Percentiles rank a stretch among this genome's conserved stretches.
Evolutionary conservation across 2,888 invertebrate genomes (phyloP).

Genomic region (Phlogophora meticulosa): DNA sequence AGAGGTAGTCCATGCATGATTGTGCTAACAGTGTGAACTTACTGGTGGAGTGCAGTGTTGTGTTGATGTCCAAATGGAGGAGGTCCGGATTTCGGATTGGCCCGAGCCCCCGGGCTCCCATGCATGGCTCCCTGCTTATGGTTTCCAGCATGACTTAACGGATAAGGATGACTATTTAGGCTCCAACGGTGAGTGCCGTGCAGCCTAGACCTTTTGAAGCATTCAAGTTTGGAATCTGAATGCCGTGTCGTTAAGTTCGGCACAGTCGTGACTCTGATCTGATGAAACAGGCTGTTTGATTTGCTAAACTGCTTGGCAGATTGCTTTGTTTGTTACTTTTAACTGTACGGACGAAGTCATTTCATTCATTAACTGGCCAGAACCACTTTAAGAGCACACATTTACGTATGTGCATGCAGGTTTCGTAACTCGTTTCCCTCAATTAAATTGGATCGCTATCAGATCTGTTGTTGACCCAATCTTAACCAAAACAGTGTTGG

Average conservation of each 20-base stretch:
- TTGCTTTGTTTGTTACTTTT: slow-evolving; percentile 68
- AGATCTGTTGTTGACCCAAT: slow-evolving; percentile 61
- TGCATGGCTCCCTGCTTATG: slow-evolving; percentile 95
- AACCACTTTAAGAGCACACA: slow-evolving; percentile 34
- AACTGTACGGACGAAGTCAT: slow-evolving; percentile 59
- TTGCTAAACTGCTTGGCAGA: slow-evolving; percentile 69
- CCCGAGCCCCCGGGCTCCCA: slow-evolving; percentile 93
- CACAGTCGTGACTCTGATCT: slow-evolving; percentile 71
- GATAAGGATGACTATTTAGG: slow-evolving; percentile 93
- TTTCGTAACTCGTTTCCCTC: slow-evolving; percentile 63
- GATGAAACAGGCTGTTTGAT: slow-evolving; percentile 69
- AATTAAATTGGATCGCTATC: slow-evolving; percentile 61
- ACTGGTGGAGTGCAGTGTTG: slow-evolving; percentile 89
- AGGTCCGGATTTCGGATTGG: slow-evolving; percentile 93
- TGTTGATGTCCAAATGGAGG: slow-evolving; percentile 91
- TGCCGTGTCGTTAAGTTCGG: slow-evolving; percentile 69
- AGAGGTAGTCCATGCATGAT: slow-evolving; percentile 89
- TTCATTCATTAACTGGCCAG: slow-evolving; percentile 52
- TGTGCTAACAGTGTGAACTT: slow-evolving; percentile 84
- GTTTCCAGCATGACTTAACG: slow-evolving; percentile 93
- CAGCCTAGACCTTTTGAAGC: slow-evolving; percentile 66
- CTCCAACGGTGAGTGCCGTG: slow-evolving; percentile 91
- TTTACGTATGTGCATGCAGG: slow-evolving; percentile 36
- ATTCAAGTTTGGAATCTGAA: slow-evolving; percentile 65
- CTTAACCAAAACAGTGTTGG: slow-evolving; percentile 52